phyloP scores from a whole-genome alignment of 2,797 vertebrate species.

The Sebastiscus tertius region DNA sequence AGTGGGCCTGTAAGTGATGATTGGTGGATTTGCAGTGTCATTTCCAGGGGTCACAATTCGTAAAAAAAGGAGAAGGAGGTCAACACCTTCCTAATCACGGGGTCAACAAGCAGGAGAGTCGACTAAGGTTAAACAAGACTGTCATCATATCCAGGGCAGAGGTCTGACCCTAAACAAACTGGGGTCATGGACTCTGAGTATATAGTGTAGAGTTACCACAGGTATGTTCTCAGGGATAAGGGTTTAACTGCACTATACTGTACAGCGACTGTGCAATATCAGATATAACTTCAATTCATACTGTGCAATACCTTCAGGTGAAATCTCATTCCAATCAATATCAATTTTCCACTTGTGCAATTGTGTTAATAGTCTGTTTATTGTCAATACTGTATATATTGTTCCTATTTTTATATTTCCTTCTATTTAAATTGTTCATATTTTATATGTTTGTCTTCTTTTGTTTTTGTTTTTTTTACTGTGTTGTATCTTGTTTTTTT shows the following conservation, averaged over 20 bases:
- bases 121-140: constrained; percentile 41
- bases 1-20: constrained; percentile 27
- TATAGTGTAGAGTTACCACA: constrained; percentile 24
- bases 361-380: too few species aligned
- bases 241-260: neutral
- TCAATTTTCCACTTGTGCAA: too few species aligned
- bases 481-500: too few species aligned
- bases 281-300: too few species aligned
- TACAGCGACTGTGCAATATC: too few species aligned
- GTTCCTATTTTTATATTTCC: too few species aligned
- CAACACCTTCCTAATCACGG: constrained; percentile 42
- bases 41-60: constrained; percentile 57
- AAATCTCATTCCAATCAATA: too few species aligned
- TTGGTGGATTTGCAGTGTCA: constrained; percentile 66
- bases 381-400: too few species aligned
- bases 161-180: constrained; percentile 44
- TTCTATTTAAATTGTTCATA: too few species aligned
- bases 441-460: fast-evolving
- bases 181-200: constrained; percentile 17
- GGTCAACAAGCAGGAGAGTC: constrained; percentile 31
- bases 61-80: constrained; percentile 66
- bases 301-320: too few species aligned
- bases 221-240: neutral
- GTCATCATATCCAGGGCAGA: constrained; percentile 38
- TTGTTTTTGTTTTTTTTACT: too few species aligned